phyloP scores from a whole-genome alignment of 1,140 invertebrate genomes.

The Drosophila biarmipes region DNA sequence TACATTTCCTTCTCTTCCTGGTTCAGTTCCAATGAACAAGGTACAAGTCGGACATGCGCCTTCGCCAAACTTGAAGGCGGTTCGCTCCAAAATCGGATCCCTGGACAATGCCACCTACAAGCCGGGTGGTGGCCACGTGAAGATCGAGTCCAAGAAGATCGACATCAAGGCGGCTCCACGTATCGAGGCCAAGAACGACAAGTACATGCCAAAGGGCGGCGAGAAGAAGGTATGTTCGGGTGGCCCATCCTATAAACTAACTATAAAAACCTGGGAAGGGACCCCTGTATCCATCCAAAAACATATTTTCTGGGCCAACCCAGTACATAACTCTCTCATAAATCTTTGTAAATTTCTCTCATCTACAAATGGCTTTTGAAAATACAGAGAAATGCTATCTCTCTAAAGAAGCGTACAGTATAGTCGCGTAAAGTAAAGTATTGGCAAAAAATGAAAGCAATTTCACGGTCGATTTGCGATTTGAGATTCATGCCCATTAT shows the following conservation, averaged over 20 bases:
- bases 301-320: conserved; percentile 1
- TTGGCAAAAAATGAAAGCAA: conserved; percentile 52
- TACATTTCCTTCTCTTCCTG: too few relatives aligned
- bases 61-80: conserved; percentile 95
- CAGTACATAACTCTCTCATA: conserved; percentile 26
- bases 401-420: conserved; percentile 56
- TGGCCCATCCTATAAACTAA: background rate
- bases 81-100: conserved; percentile 97
- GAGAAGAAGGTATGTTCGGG: conserved; percentile 92
- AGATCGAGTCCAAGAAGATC: conserved; percentile 94
- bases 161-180: conserved; percentile 93
- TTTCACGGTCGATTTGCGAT: conserved; percentile 80
- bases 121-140: conserved; percentile 95
- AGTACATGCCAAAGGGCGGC: conserved; percentile 94
- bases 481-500: conserved; percentile 40
- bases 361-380: conserved; percentile 58
- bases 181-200: conserved; percentile 96
- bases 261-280: background rate
- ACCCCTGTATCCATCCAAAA: conserved; percentile 20
- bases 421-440: conserved; percentile 51
- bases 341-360: conserved; percentile 50
- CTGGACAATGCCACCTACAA: conserved; percentile 96
- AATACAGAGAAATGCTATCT: conserved; percentile 27
- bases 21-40: conserved; percentile 95
- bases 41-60: conserved; percentile 95